Evolutionary conservation across 2,888 invertebrate species (phyloP).

Genomic region (Parasteatoda lunata): DNA sequence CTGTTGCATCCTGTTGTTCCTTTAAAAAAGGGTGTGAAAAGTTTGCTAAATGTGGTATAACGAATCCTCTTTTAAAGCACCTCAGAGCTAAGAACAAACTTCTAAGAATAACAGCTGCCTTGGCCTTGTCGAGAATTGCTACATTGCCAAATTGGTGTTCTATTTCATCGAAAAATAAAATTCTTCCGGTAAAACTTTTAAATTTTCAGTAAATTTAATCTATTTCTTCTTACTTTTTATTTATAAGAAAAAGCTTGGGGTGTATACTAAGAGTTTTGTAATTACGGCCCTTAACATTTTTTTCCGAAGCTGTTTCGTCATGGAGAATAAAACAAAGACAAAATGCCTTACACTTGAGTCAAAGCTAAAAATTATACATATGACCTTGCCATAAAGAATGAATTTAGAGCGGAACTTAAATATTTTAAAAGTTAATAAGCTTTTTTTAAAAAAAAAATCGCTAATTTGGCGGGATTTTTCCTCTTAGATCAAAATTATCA

Average conservation of each 20-base stretch:
- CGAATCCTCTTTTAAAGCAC: conserved; percentile 31
- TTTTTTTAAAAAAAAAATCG: too few relatives aligned
- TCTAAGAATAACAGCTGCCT: conserved; percentile 49
- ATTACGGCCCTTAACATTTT: too few relatives aligned
- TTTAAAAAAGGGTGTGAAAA: conserved; percentile 59
- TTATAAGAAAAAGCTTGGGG: background rate
- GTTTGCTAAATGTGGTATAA: conserved; percentile 56
- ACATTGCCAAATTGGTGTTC: conserved; percentile 52
- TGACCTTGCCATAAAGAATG: too few relatives aligned
- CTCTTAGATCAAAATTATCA: too few relatives aligned
- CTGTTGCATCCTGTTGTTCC: conserved; percentile 54
- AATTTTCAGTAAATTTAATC: background rate
- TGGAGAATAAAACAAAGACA: too few relatives aligned
- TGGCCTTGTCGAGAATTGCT: conserved; percentile 43
- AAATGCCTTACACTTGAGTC: too few relatives aligned
- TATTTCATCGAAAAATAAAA: conserved; percentile 24
- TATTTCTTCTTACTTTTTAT: background rate
- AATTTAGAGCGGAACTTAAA: too few relatives aligned
- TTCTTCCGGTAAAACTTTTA: conserved; percentile 36
- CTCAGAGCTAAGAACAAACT: conserved; percentile 39
- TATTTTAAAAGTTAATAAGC: too few relatives aligned
- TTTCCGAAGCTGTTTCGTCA: too few relatives aligned
- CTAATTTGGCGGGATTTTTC: too few relatives aligned
- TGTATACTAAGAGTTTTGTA: too few relatives aligned
- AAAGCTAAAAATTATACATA: too few relatives aligned